A percentile compares a stretch with the other conserved stretches of the same genome.
Evolutionary conservation across 1,140 invertebrate species (phyloP).

Genomic region (Tetraneura akinire): DNA sequence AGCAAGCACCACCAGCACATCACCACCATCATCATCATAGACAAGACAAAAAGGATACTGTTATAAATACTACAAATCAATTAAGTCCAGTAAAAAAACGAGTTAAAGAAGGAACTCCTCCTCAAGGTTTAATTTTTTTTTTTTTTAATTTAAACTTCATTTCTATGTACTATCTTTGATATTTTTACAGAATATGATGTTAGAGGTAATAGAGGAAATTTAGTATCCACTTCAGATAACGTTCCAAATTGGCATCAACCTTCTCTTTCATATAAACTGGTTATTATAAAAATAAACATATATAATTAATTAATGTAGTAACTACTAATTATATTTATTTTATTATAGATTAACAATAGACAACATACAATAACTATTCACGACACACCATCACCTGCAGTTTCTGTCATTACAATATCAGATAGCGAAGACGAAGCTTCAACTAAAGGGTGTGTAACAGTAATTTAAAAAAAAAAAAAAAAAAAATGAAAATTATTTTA

Average conservation of each 20-base stretch:
- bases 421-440: conserved; percentile 89
- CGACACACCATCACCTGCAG: conserved; percentile 89
- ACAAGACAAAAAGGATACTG: conserved; percentile 78
- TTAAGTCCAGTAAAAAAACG: conserved; percentile 95
- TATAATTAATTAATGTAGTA: no score
- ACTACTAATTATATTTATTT: not conserved
- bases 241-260: conserved; percentile 47
- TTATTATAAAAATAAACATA: not conserved
- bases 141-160: not conserved
- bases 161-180: not conserved
- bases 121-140: conserved; percentile 61
- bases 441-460: conserved; percentile 45
- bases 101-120: conserved; percentile 95
- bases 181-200: conserved; percentile 33
- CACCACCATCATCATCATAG: conserved; percentile 49
- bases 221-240: conserved; percentile 17
- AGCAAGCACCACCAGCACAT: conserved; percentile 41
- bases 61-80: conserved; percentile 62
- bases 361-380: conserved; percentile 82
- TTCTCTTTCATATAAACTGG: conserved; percentile 34
- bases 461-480: not conserved
- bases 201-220: conserved; percentile 32
- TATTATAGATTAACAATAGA: conserved; percentile 45
- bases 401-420: conserved; percentile 95
- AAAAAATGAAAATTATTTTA: not conserved